Conservation (phyloP, 2,797 vertebrate genomes). For the Spinus olivaceus region DNA sequence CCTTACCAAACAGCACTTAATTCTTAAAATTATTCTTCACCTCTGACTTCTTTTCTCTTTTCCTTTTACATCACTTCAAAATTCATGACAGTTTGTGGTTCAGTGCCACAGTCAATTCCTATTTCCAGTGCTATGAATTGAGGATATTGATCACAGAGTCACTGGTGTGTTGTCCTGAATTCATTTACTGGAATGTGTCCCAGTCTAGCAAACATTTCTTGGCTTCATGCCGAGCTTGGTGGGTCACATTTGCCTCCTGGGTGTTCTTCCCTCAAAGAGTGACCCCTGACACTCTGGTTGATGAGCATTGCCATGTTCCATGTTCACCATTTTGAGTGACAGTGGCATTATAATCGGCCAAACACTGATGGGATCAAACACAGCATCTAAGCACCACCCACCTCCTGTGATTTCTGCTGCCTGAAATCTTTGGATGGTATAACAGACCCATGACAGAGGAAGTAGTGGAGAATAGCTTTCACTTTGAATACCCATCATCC, state of each 20-base stretch:
- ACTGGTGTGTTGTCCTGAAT: not conserved
- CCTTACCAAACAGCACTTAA: not conserved
- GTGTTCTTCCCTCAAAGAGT: not conserved
- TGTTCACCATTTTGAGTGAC: not conserved
- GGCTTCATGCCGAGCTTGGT: not conserved
- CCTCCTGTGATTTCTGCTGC: not conserved
- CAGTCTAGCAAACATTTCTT: not conserved
- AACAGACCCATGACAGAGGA: not conserved
- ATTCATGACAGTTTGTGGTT: not conserved
- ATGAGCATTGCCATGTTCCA: fast-evolving
- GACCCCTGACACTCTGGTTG: not conserved
- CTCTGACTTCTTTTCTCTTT: not conserved
- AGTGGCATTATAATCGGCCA: not conserved
- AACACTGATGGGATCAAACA: not conserved
- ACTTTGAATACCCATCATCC: not conserved
- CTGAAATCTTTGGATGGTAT: not conserved
- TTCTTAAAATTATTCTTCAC: not conserved
- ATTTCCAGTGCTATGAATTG: not conserved
- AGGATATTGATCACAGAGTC: not conserved
- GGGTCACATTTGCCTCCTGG: not conserved
- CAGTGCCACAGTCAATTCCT: not conserved
- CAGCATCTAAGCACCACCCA: not conserved
- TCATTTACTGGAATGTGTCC: not conserved
- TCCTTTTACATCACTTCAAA: not conserved
- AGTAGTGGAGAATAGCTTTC: not conserved